Conservation (phyloP, 2,797 vertebrate species). For the Enoplosus armatus region DNA sequence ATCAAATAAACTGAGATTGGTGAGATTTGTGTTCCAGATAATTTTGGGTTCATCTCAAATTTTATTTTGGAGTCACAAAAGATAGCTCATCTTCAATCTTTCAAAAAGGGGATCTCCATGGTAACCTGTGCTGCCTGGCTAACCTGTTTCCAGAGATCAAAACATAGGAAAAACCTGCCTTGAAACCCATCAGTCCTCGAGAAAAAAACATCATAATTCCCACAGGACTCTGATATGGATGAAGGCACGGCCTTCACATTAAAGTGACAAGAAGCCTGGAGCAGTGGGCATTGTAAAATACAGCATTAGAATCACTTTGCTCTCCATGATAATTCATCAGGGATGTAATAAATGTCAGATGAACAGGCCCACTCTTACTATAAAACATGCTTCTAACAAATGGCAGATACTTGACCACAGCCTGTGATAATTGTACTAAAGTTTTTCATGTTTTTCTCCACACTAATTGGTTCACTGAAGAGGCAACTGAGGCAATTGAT, state of each 20-base stretch:
- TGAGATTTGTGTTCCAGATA: not conserved
- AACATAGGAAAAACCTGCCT: not conserved
- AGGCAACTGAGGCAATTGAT: not conserved
- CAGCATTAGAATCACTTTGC: constrained; percentile 46
- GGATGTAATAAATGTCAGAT: constrained; percentile 58
- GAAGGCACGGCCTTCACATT: constrained; percentile 32
- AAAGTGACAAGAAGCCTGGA: constrained; percentile 38
- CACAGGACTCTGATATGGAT: constrained; percentile 19
- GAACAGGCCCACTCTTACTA: constrained; percentile 46
- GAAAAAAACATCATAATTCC: constrained; percentile 18
- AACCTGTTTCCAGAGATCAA: not conserved
- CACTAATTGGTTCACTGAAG: constrained; percentile 22
- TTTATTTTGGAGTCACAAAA: constrained; percentile 9
- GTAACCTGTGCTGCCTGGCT: not conserved
- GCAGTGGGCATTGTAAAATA: constrained; percentile 27
- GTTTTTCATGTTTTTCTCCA: constrained; percentile 27
- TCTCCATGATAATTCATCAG: constrained; percentile 61
- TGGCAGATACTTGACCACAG: constrained; percentile 40
- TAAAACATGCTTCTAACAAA: constrained; percentile 59
- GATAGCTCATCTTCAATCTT: constrained; percentile 12
- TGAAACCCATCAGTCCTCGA: not conserved
- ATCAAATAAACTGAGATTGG: not conserved
- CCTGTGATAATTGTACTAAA: constrained; percentile 27
- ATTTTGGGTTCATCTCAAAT: not conserved
- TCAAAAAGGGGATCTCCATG: not conserved